These are phyloP conservation scores for Aspidapion aeneum DNA, from an alignment of 2,888 invertebrate species.

Conservation along the genomic window DNA sequence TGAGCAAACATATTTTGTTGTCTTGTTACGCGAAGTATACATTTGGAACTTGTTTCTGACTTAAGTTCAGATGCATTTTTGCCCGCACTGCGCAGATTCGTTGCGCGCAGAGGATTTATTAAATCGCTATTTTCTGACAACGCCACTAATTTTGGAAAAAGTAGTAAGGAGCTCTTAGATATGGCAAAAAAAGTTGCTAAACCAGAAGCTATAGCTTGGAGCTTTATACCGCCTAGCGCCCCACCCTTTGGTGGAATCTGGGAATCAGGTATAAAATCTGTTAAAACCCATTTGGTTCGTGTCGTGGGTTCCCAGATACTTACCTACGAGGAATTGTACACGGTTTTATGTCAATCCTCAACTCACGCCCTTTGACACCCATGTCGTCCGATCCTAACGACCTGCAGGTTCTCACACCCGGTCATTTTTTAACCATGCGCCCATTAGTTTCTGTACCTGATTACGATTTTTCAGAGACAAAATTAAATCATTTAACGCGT, in stretches of 20 bases:
- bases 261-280: constrained; percentile 38
- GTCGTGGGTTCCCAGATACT: constrained; percentile 28
- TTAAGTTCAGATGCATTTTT: constrained; percentile 20
- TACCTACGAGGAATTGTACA: constrained; percentile 35
- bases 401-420: constrained; percentile 7
- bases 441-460: background rate
- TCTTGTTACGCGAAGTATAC: background rate
- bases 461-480: background rate
- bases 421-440: constrained; percentile 26
- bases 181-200: constrained; percentile 5
- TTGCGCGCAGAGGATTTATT: constrained; percentile 17
- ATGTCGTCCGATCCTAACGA: constrained; percentile 36
- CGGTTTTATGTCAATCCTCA: constrained; percentile 33
- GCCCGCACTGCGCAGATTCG: constrained; percentile 29
- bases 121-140: constrained; percentile 28
- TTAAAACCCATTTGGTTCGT: constrained; percentile 36
- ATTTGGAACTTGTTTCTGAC: background rate
- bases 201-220: constrained; percentile 25
- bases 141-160: constrained; percentile 31
- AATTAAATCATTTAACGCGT: background rate
- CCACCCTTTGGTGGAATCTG: constrained; percentile 40
- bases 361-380: constrained; percentile 38
- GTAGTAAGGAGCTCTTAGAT: constrained; percentile 16
- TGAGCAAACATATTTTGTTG: too few relatives aligned
- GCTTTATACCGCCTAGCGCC: constrained; percentile 35